A percentile compares a stretch with the other conserved stretches of the same genome.
Evolutionary conservation across 2,797 vertebrate species (phyloP).

Genomic region (Agapornis canus): DNA sequence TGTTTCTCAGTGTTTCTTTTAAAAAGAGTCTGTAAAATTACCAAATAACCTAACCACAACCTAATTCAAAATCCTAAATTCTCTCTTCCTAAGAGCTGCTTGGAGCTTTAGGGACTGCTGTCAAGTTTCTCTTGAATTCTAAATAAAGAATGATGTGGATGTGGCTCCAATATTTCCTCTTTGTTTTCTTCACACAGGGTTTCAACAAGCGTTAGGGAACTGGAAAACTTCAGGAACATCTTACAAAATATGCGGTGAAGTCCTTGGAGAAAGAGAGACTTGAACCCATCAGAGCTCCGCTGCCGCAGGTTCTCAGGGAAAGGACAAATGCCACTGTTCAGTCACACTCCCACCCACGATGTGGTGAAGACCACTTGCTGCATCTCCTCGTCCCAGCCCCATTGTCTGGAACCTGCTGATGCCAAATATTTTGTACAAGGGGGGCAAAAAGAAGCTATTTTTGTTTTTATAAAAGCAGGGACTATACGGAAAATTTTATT

Average conservation of each 20-base stretch:
- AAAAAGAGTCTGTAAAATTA: not conserved
- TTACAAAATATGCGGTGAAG: constrained; percentile 76
- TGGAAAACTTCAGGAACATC: constrained; percentile 86
- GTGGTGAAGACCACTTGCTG: not conserved
- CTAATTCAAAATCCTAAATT: not conserved
- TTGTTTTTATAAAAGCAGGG: not conserved
- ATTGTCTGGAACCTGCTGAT: constrained; percentile 22
- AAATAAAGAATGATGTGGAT: rapidly evolving
- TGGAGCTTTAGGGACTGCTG: not conserved
- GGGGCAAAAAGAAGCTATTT: not conserved
- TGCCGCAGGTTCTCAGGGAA: not conserved
- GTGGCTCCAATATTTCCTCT: not conserved
- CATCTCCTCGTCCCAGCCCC: not conserved
- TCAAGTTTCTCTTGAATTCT: not conserved
- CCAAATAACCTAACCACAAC: not conserved
- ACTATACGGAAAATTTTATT: not conserved
- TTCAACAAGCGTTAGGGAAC: constrained; percentile 90
- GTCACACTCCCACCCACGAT: not conserved
- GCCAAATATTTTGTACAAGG: not conserved
- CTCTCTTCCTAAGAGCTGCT: not conserved
- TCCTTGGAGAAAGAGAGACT: not conserved
- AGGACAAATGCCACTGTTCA: rapidly evolving
- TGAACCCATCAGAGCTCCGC: rapidly evolving
- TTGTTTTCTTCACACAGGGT: constrained; percentile 74
- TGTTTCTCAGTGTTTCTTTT: not conserved